Base-by-base conservation (phyloP, 2,888 invertebrate species). In the Drosophila merina region DNA sequence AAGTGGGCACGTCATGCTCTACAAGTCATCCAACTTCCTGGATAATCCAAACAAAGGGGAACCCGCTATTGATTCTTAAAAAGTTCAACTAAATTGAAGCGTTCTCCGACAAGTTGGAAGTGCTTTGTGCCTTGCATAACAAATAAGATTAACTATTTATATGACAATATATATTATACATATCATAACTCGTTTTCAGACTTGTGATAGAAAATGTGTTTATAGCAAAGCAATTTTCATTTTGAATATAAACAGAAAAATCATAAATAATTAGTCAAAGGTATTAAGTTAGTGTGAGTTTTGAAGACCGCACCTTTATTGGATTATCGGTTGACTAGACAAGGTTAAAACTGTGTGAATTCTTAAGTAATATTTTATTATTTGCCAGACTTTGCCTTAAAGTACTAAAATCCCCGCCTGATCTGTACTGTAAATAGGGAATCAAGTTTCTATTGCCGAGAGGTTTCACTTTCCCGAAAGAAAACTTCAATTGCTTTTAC, bases 1-100 rank as follows among this genome's bases (percentile, higher is more conserved):
- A 68, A 45, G 57, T 68, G 47, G 57, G 51, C 69, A 40, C 70
- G 68, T 48, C 57, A 57, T 31, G n/a, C 31, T 44, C 30, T 12
- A 55, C 44, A 33, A 30, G 14, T 33, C 45, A 8, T 20, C 33
- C 26, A 28, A 42, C 50, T 68, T 68, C 70, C 70, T 68, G 60
- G 52, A 57, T 12, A 3, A 26, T 1, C 5, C 2, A 7, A 42
- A 71, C 54, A 70, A 71, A 59, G 60, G 44, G 28, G 49, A 40
- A 14, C 40, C 48, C 42, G 48, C 7, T 44, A 42, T 25, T 52
- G 28, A 69, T 69, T 70, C 71, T 59, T 45, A 38, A 71, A 40
- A 2, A 33, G 60, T 31, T 52, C 7, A 10, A 69, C 40, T 68
- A 42, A 52, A 52, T 57, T 42, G 57, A 51, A 14, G 38, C 20